Conservation (phyloP, 1,140 invertebrate genomes). For the Pseudomyrmex dendroicus region DNA sequence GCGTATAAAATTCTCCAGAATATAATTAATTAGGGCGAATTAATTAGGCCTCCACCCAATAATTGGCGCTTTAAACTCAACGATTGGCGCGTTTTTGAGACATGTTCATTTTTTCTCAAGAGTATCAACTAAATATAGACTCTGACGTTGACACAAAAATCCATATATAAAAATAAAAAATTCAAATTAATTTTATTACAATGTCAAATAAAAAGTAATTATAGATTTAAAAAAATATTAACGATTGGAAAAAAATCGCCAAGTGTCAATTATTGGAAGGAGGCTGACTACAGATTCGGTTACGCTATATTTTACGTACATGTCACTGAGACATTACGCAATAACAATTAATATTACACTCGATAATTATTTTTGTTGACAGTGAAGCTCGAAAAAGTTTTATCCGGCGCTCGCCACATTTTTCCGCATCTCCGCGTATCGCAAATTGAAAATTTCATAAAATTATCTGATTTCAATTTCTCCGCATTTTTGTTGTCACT, state of each 20-base stretch:
- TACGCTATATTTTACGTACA: neutral
- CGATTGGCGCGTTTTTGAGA: too few species aligned
- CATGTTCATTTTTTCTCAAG: too few species aligned
- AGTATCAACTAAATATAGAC: too few species aligned
- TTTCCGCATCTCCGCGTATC: neutral
- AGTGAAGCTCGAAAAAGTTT: neutral
- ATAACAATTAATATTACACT: neutral
- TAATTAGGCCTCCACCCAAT: too few species aligned
- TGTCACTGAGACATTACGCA: neutral
- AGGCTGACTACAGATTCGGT: neutral
- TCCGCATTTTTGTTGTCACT: neutral
- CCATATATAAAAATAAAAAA: too few species aligned
- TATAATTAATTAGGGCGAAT: neutral
- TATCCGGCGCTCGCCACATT: neutral
- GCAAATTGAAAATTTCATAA: slow-evolving; percentile 39
- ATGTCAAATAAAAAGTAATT: too few species aligned
- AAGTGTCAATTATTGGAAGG: too few species aligned
- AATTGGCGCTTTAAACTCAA: too few species aligned
- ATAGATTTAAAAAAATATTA: too few species aligned
- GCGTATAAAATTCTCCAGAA: neutral
- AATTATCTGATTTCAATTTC: slow-evolving; percentile 13
- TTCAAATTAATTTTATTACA: too few species aligned
- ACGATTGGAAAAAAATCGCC: too few species aligned
- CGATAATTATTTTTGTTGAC: slow-evolving; percentile 21
- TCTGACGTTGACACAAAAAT: too few species aligned